A percentile compares a stretch with the other conserved stretches of the same genome.
These are phyloP conservation scores for Paguma larvata DNA, from an alignment of 2,797 vertebrate genomes.

Conservation along the genomic window DNA sequence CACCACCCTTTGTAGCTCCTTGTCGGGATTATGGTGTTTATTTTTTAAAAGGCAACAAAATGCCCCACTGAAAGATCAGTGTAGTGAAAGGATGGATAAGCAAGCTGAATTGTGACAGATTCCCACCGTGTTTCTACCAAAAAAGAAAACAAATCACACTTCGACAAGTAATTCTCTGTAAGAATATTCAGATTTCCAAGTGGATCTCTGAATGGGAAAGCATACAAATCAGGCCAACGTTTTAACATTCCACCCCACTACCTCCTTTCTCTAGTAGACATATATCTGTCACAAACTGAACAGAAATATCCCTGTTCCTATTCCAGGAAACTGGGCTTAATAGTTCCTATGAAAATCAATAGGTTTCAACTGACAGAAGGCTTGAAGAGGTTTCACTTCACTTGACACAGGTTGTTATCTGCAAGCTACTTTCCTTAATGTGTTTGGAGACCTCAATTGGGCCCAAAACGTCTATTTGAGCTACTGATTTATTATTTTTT, in stretches of 20 bases:
- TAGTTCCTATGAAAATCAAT: constrained; percentile 65
- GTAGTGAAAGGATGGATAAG: not conserved
- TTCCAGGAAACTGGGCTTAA: constrained; percentile 38
- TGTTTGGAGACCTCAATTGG: constrained; percentile 49
- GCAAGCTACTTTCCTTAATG: constrained; percentile 70
- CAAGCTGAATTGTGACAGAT: constrained; percentile 20
- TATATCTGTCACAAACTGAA: constrained; percentile 53
- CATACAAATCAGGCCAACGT: constrained; percentile 27
- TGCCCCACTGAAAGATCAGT: not conserved
- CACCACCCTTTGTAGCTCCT: not conserved
- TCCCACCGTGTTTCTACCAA: not conserved
- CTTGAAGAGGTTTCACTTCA: constrained; percentile 66
- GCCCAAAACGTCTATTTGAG: constrained; percentile 58
- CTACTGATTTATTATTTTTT: constrained; percentile 36
- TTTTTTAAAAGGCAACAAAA: constrained; percentile 41
- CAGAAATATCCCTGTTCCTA: constrained; percentile 53
- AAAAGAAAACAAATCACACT: constrained; percentile 5
- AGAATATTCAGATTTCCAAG: constrained; percentile 51
- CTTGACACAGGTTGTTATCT: constrained; percentile 44
- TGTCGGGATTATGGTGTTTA: not conserved
- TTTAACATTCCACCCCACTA: not conserved
- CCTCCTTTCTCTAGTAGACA: constrained; percentile 35
- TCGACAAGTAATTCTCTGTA: not conserved
- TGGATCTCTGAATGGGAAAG: not conserved
- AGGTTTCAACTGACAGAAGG: constrained; percentile 27